A percentile compares a stretch with the other conserved stretches of the same genome.
Evolutionary conservation across 2,888 invertebrate genomes (phyloP).

Genomic region (Lypha dubia): DNA sequence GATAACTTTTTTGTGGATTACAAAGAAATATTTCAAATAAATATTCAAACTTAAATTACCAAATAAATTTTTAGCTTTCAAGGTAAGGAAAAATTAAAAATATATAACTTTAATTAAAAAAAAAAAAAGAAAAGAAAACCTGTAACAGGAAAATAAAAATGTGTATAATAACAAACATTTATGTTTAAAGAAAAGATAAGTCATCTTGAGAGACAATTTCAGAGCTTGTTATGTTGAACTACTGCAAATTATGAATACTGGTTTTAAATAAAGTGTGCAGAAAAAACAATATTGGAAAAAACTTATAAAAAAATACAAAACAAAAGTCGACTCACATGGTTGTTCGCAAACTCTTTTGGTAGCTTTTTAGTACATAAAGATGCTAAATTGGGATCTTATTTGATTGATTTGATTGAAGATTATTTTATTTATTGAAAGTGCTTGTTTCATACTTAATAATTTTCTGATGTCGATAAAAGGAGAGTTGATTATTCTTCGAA

Average conservation of each 20-base stretch:
- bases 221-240: too few species aligned
- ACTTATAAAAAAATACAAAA: too few species aligned
- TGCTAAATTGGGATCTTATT: too few species aligned
- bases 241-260: neutral
- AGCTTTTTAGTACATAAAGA: too few species aligned
- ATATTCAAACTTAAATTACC: slow-evolving; percentile 54
- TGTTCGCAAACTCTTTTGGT: too few species aligned
- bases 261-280: neutral
- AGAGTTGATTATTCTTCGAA: too few species aligned
- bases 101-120: too few species aligned
- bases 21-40: neutral
- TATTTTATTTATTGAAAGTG: too few species aligned
- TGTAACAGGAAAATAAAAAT: slow-evolving; percentile 19
- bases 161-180: slow-evolving; percentile 20
- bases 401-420: too few species aligned
- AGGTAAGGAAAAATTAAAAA: slow-evolving; percentile 75
- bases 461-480: too few species aligned
- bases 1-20: slow-evolving; percentile 61
- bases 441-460: too few species aligned
- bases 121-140: slow-evolving; percentile 4
- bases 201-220: neutral
- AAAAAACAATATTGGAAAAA: neutral
- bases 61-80: slow-evolving; percentile 70
- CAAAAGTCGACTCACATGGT: too few species aligned
- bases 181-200: neutral